Base-by-base conservation (phyloP, 2,113 vertebrate genomes). In the Nannospalax galili region DNA sequence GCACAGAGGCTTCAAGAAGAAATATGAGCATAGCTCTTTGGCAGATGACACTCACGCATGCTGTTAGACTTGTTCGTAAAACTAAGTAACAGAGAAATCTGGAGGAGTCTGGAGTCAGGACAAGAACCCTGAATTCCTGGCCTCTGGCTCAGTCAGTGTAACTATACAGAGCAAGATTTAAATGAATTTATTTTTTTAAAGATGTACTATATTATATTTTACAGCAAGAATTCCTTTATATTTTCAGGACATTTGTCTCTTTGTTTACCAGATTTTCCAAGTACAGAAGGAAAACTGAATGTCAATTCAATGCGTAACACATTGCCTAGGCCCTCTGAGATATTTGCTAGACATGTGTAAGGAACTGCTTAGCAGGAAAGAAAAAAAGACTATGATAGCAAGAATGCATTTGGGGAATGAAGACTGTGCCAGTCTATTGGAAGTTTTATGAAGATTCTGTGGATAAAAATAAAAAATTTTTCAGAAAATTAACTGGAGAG, bases 401-500 rank as follows among this genome's bases (percentile, higher is more conserved):
- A 48, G 85, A 32, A 35, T 70, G 3, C 15, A 91, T 28, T 95
- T 81, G 45, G 40, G 26, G 28, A 9, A 2, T 48, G 70, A 92
- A 77, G 52, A 75, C 26, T 88, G 69, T 74, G 65, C 81, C 37
- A 94, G 73, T 35, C 32, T 78, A 32, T 35, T 67, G 45, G 37
- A 26, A 84, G 48, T 95, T 96, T 84, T 94, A 80, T 78, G 45
- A 96, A 73, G n/a, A 65, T 88, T 62, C 62, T 45, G 32, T 88
- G 40, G 42, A 24, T 85, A 24, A 69, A 92, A 90, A 65, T n/a
- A 91, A 65, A 81, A 48, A 37, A 30, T 79, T 65, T 72, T 95
- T 92, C 78, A 82, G 81, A 95, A 96, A 95, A 79, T 90, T 94
- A 88, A 92, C 45, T 74, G 20, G 42, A 93, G 84, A 93, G 65